Evolutionary conservation across 2,888 invertebrate species (phyloP), one percentile per base, ranked within the genome.

Genomic region (Drosophila mercatorum): DNA sequence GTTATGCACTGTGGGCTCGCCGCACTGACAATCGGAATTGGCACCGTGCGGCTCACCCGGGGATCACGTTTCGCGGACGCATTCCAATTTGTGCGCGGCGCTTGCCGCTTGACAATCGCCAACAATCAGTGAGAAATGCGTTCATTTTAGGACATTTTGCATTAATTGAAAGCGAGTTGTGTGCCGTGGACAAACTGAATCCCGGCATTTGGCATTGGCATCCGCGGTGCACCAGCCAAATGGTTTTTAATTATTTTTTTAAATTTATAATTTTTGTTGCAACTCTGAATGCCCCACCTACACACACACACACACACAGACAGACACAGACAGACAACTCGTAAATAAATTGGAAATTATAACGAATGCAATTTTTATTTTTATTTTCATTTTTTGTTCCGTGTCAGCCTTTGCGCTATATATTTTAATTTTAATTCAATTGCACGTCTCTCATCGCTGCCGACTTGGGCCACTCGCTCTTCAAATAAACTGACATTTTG

Each of bases 401-500:
- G 40, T 40, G 36, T 14, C 44, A 38, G 64, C 63, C 57, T 71
- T 52, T 72, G 71, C 57, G 74, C 66, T 79, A 73, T 70, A 80
- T 80, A 85, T 89, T 89, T 89, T 83, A 88, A 85, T 89, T 89
- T 86, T 88, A 89, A 89, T 86, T 89, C 89, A 89, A 89, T 89
- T 86, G 81, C 79, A 83, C 76, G 80, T 76, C 82, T 76, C 79
- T 81, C 83, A 72, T 68, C 72, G 72, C 62, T 41, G 34, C 63
- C 47, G 51, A 70, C 72, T 65, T 69, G 66, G 53, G 65, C 64
- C 66, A 53, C 62, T 57, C 71, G 51, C 81, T 76, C 88, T 85
- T 86, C 88, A 88, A 88, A 86, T 56, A 62, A 86, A 72, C 87
- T 70, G 87, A 83, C 84, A 88, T 72, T 81, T 88, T 84, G 87